phyloP scores from a whole-genome alignment of 2,113 vertebrate genomes.

The Hippolais icterina region DNA sequence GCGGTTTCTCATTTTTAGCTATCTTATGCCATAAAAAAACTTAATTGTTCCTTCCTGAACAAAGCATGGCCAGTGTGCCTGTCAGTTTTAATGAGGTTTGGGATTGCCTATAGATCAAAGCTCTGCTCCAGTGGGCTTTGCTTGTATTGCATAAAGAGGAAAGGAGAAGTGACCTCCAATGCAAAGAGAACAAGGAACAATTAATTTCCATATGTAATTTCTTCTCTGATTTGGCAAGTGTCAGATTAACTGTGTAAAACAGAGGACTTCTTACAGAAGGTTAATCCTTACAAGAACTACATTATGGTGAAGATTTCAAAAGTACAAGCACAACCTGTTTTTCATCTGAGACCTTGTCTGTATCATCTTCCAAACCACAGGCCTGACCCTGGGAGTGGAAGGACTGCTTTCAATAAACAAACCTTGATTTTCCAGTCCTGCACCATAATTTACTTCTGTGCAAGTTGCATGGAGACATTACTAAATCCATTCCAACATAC shows the following conservation, averaged over 20 bases:
- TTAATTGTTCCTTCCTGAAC: constrained; percentile 1
- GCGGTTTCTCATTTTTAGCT: neutral
- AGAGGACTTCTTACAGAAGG: neutral
- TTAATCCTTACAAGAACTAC: constrained; percentile 14
- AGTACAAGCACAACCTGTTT: constrained; percentile 54
- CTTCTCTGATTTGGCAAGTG: neutral
- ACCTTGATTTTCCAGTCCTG: constrained; percentile 59
- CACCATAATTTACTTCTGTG: constrained; percentile 40
- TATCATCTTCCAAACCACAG: constrained; percentile 59
- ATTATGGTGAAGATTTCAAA: constrained; percentile 24
- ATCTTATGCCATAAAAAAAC: neutral
- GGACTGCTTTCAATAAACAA: constrained; percentile 47
- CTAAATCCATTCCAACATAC: neutral
- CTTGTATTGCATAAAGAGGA: neutral
- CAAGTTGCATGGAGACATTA: neutral
- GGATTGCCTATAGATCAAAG: constrained; percentile 27
- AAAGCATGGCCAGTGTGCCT: neutral
- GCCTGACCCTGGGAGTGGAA: constrained; percentile 54
- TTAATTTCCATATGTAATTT: constrained; percentile 29
- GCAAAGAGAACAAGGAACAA: constrained; percentile 2
- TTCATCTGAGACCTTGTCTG: constrained; percentile 52
- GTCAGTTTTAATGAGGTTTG: constrained; percentile 34
- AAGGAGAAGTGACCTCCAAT: constrained; percentile 28
- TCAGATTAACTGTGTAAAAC: neutral
- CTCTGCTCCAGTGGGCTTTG: neutral